Conservation (phyloP, 2,888 invertebrate species). For the Stenurella melanura region DNA sequence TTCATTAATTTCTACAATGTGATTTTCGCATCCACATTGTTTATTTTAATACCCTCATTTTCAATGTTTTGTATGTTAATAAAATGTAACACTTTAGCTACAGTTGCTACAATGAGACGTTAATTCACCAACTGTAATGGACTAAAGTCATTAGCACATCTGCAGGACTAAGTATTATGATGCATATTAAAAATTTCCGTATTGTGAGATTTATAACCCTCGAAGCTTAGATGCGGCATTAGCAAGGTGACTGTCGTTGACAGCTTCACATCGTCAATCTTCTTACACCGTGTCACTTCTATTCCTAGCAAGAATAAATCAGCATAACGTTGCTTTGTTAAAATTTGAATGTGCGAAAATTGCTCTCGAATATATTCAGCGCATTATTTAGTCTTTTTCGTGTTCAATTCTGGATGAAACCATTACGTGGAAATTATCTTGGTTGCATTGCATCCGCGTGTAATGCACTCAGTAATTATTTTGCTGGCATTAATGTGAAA, state of each 20-base stretch:
- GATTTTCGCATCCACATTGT: too few species aligned
- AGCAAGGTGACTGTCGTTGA: conserved; percentile 38
- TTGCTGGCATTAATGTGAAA: background rate
- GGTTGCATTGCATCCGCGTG: background rate
- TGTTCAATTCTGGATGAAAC: background rate
- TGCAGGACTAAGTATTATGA: conserved; percentile 13
- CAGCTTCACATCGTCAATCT: conserved; percentile 42
- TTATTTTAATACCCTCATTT: too few species aligned
- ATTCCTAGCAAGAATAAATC: conserved; percentile 38
- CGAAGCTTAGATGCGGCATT: conserved; percentile 29
- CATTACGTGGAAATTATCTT: background rate
- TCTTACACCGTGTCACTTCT: conserved; percentile 40
- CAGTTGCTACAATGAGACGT: background rate
- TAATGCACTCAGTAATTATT: background rate
- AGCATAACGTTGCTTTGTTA: conserved; percentile 36
- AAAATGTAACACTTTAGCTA: background rate
- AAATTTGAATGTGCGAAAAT: conserved; percentile 31
- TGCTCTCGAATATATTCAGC: background rate
- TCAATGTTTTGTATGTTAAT: background rate
- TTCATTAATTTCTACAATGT: too few species aligned
- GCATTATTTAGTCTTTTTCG: conserved; percentile 10
- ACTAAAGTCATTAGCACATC: conserved; percentile 13
- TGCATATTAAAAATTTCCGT: conserved; percentile 12
- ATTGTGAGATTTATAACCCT: conserved; percentile 19
- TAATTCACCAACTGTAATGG: background rate